Conservation (phyloP, 2,113 vertebrate genomes). For the Onychostoma macrolepis region DNA sequence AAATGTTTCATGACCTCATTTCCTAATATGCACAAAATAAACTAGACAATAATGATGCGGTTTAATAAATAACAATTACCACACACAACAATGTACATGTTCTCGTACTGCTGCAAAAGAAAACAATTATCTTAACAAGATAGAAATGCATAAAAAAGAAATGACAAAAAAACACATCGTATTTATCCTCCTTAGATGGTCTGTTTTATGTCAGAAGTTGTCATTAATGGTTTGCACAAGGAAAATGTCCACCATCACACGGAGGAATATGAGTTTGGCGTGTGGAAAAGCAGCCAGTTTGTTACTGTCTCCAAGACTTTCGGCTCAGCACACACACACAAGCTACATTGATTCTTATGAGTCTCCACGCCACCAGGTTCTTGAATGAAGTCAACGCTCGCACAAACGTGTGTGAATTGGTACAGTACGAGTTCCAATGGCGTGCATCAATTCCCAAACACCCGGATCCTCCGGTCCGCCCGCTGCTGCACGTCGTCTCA, state of each 20-base stretch:
- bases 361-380: conserved; percentile 93
- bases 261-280: conserved; percentile 17
- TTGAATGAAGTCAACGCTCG: conserved; percentile 91
- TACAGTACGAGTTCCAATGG: conserved; percentile 98
- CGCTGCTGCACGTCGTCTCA: conserved; percentile 90
- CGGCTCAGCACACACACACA: conserved; percentile 97
- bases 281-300: conserved; percentile 31
- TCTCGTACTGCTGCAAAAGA: conserved; percentile 18
- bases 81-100: conserved; percentile 51
- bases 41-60: conserved; percentile 38
- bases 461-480: conserved; percentile 75
- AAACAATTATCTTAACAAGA: conserved; percentile 25
- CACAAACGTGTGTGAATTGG: conserved; percentile 96
- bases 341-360: conserved; percentile 94
- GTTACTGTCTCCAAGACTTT: conserved; percentile 85
- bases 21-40: conserved; percentile 1
- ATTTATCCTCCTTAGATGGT: neutral
- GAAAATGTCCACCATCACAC: conserved; percentile 30
- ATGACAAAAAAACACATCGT: conserved; percentile 24
- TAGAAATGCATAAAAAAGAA: conserved; percentile 41
- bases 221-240: conserved; percentile 3
- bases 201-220: conserved; percentile 10
- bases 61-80: conserved; percentile 60
- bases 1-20: neutral
- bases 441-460: conserved; percentile 92